These are phyloP conservation scores for Macaca fascicularis DNA, from an alignment of 2,113 vertebrate genomes.

Conservation along the genomic window DNA sequence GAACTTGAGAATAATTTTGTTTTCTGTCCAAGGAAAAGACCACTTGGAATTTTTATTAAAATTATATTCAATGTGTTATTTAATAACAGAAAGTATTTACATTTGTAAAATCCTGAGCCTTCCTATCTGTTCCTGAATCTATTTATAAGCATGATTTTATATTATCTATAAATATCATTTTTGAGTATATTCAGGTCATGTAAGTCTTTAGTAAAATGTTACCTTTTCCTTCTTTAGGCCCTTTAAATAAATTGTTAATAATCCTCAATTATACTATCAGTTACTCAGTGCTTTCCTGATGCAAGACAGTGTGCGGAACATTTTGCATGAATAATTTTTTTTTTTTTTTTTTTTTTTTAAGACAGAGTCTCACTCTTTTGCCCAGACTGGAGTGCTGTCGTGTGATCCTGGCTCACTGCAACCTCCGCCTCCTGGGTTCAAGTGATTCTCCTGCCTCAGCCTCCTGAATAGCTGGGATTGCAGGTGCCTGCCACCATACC, in stretches of 20 bases:
- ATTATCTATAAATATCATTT: neutral
- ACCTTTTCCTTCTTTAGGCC: neutral
- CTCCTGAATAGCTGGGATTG: too few species aligned
- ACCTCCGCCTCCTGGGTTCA: too few species aligned
- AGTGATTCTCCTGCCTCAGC: too few species aligned
- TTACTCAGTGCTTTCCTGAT: neutral
- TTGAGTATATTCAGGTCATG: neutral
- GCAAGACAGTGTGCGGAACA: neutral
- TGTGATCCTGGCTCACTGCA: too few species aligned
- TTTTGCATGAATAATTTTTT: neutral
- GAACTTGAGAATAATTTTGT: neutral
- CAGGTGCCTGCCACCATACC: too few species aligned
- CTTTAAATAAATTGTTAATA: neutral
- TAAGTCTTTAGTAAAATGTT: neutral
- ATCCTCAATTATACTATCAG: neutral
- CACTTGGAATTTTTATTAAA: neutral
- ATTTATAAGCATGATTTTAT: neutral
- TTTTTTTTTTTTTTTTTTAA: too few species aligned
- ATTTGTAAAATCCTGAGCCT: neutral
- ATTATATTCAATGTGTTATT: neutral
- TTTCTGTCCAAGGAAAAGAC: neutral
- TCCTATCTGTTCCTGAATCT: neutral
- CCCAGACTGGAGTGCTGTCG: too few species aligned
- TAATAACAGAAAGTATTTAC: neutral
- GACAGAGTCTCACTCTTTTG: too few species aligned